Evolutionary conservation across 1,140 invertebrate genomes (phyloP).

Genomic region (Cydia splendana): DNA sequence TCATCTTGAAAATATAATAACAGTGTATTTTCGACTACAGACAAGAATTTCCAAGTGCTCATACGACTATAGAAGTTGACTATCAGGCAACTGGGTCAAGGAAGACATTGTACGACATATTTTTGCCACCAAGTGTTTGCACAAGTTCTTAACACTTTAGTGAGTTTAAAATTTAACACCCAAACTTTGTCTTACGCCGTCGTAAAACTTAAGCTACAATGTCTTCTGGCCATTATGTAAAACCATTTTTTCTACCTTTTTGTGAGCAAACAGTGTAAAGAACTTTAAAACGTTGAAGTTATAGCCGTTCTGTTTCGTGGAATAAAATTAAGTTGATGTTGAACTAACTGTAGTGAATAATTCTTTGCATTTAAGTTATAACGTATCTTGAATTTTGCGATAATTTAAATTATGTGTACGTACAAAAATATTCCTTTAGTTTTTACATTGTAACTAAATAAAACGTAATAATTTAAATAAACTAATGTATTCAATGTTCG

Average conservation of each 20-base stretch:
- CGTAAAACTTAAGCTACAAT: slow-evolving; percentile 27
- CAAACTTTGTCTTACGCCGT: slow-evolving; percentile 23
- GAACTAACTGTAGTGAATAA: neutral
- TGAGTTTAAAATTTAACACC: slow-evolving; percentile 30
- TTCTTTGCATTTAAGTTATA: neutral
- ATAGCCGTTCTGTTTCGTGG: neutral
- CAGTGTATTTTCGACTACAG: too few relatives aligned
- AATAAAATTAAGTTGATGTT: neutral
- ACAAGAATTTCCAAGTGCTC: neutral
- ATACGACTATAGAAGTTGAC: neutral
- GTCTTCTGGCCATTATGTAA: slow-evolving; percentile 25
- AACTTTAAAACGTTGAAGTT: slow-evolving; percentile 27
- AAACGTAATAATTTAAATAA: too few relatives aligned
- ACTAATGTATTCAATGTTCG: too few relatives aligned
- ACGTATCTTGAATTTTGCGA: too few relatives aligned
- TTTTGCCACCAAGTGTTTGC: slow-evolving; percentile 24
- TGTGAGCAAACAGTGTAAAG: slow-evolving; percentile 7
- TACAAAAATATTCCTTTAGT: too few relatives aligned
- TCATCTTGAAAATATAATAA: too few relatives aligned
- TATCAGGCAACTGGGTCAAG: slow-evolving; percentile 2
- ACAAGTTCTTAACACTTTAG: slow-evolving; percentile 30
- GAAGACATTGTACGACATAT: slow-evolving; percentile 13
- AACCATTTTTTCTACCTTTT: slow-evolving; percentile 14
- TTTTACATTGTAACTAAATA: too few relatives aligned
- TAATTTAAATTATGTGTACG: too few relatives aligned